These are phyloP conservation scores for Saguinus imperator DNA, from an alignment of 2,113 vertebrate species.

Conservation along the genomic window DNA sequence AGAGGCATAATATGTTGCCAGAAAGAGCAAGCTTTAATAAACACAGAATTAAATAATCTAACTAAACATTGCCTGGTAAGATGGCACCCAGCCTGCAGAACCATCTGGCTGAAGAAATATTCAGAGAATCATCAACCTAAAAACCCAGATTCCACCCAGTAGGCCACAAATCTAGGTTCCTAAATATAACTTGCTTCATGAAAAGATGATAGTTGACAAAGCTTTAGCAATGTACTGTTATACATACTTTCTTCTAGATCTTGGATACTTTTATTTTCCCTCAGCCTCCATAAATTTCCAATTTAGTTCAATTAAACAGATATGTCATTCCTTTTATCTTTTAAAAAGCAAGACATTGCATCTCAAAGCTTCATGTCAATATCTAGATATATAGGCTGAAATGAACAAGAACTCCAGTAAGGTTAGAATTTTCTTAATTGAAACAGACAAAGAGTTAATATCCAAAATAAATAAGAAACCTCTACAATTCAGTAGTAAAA, in stretches of 20 bases:
- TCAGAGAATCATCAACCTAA: slow-evolving; percentile 65
- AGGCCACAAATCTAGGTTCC: neutral
- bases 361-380: neutral
- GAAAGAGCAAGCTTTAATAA: slow-evolving; percentile 70
- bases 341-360: neutral
- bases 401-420: neutral
- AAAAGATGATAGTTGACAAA: slow-evolving; percentile 22
- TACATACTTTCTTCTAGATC: neutral
- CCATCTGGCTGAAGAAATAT: slow-evolving; percentile 71
- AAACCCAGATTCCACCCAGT: slow-evolving; percentile 68
- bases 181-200: slow-evolving; percentile 25
- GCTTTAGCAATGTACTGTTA: neutral
- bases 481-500: neutral
- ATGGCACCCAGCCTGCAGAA: slow-evolving; percentile 68
- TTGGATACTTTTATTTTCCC: neutral
- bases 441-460: neutral
- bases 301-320: neutral
- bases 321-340: neutral
- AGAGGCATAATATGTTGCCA: slow-evolving; percentile 61
- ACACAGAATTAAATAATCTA: slow-evolving; percentile 69
- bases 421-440: neutral
- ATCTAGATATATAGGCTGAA: neutral
- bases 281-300: neutral
- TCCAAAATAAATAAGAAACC: neutral
- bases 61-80: slow-evolving; percentile 66